A percentile compares a stretch with the other conserved stretches of the same genome.
These are phyloP conservation scores for Acheta domesticus DNA, from an alignment of 2,888 invertebrate genomes.

Conservation along the genomic window DNA sequence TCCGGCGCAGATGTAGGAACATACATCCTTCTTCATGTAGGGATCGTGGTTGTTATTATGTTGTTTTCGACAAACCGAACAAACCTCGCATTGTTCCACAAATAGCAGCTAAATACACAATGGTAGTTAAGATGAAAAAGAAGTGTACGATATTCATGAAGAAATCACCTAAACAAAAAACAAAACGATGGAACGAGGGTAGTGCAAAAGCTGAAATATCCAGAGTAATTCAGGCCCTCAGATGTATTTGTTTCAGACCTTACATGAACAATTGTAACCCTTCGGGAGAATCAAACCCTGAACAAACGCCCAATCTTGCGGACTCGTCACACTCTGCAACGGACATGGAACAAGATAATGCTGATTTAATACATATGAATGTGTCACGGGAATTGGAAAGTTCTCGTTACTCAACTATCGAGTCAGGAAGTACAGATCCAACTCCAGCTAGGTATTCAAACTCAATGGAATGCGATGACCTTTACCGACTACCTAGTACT, in stretches of 20 bases:
- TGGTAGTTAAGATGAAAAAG: not conserved
- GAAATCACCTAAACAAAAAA: not conserved
- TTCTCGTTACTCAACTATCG: not conserved
- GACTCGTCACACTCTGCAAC: not conserved
- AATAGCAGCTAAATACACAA: not conserved
- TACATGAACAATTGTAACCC: not conserved
- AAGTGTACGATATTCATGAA: not conserved
- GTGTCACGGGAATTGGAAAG: not conserved
- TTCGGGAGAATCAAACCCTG: not conserved
- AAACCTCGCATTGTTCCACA: not conserved
- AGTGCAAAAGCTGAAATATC: not conserved
- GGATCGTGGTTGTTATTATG: not conserved
- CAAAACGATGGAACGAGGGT: not conserved
- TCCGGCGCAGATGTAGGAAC: not conserved
- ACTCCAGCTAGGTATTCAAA: not conserved
- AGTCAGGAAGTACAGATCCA: not conserved
- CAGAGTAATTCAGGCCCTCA: not conserved
- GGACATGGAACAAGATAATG: no score
- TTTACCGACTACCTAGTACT: not conserved
- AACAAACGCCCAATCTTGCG: not conserved
- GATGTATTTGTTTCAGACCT: no score
- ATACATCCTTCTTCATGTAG: not conserved
- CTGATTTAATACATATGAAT: no score
- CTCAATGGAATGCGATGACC: not conserved
- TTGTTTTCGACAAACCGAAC: not conserved